Percentiles rank a stretch among this genome's conserved stretches.
phyloP scores from a whole-genome alignment of 2,888 invertebrate genomes.

The Acanthosepion lycidas region DNA sequence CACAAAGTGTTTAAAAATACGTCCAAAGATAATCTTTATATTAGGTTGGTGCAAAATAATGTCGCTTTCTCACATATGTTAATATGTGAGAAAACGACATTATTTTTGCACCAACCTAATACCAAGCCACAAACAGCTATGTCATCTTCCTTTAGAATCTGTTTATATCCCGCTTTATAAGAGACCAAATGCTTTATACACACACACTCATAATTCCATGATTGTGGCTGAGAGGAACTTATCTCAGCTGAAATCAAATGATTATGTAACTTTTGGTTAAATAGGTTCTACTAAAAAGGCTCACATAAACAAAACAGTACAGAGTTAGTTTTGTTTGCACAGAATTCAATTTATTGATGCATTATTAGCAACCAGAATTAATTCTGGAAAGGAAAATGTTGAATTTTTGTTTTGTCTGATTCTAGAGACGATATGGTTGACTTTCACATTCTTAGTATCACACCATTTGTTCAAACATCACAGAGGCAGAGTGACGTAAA shows the following conservation, averaged over 20 bases:
- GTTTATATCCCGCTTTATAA: neutral
- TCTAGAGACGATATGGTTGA: neutral
- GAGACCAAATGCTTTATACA: neutral
- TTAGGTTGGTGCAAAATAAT: no score
- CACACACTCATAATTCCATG: neutral
- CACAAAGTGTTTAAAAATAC: neutral
- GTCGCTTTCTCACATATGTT: no score
- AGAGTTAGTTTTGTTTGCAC: no score
- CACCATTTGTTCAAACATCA: neutral
- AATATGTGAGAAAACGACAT: no score
- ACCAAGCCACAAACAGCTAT: neutral
- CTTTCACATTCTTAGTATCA: neutral
- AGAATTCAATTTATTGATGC: no score
- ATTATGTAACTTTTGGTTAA: neutral
- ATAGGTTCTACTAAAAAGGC: neutral
- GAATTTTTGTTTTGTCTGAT: neutral
- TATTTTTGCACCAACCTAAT: no score
- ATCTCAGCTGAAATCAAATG: neutral
- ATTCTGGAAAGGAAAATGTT: neutral
- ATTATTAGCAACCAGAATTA: no score
- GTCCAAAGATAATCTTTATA: neutral
- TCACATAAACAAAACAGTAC: no score
- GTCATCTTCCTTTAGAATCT: neutral
- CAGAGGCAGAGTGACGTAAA: neutral
- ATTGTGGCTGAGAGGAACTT: neutral